Conservation (phyloP, 2,888 invertebrate genomes). For the Petrolisthes cinctipes region DNA sequence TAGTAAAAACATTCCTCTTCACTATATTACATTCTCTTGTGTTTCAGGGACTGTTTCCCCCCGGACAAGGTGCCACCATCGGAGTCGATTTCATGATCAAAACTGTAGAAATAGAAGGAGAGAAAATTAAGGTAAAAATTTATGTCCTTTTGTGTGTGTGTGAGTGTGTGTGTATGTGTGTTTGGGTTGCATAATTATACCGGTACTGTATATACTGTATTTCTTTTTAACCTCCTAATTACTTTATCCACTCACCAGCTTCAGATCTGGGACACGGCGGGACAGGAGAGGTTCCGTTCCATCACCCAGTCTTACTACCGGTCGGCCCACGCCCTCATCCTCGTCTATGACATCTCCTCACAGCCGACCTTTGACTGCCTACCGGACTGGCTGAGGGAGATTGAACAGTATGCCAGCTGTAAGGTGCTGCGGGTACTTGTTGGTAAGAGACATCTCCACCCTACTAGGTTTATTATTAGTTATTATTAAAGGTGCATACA, state of each 20-base stretch:
- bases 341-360: constrained; percentile 97
- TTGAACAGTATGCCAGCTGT: constrained; percentile 96
- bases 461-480: neutral
- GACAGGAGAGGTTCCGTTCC: constrained; percentile 93
- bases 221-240: too few species aligned
- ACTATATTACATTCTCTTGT: neutral
- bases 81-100: constrained; percentile 99
- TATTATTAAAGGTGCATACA: neutral
- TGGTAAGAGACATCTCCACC: constrained; percentile 30
- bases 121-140: constrained; percentile 86
- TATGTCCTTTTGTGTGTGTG: neutral
- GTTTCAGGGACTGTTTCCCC: constrained; percentile 89
- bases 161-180: too few species aligned
- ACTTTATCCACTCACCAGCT: too few species aligned
- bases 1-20: too few species aligned
- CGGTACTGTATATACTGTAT: too few species aligned
- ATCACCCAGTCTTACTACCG: constrained; percentile 98
- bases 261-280: constrained; percentile 99
- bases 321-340: constrained; percentile 95
- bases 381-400: constrained; percentile 96
- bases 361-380: constrained; percentile 98
- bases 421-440: constrained; percentile 95
- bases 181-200: too few species aligned
- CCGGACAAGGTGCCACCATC: constrained; percentile 98
- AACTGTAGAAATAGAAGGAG: constrained; percentile 95